phyloP scores from a whole-genome alignment of 2,797 vertebrate species.

The Valencia hispanica region DNA sequence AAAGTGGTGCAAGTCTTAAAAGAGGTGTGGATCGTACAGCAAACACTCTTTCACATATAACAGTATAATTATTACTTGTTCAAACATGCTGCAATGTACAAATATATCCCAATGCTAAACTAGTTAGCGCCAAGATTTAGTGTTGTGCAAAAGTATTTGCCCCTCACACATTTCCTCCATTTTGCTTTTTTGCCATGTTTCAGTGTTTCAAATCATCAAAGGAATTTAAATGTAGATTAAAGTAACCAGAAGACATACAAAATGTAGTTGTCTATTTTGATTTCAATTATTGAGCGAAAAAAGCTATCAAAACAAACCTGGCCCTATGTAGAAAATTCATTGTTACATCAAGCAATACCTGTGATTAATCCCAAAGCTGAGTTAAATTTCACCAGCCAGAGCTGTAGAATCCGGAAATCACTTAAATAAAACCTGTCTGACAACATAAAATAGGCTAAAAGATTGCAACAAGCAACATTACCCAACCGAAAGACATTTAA shows the following conservation, averaged over 20 bases:
- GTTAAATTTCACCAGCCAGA: background rate
- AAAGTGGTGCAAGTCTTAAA: constrained; percentile 1
- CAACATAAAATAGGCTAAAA: background rate
- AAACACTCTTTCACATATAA: background rate
- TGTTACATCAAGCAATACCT: background rate
- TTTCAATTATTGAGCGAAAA: background rate
- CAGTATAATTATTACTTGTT: background rate
- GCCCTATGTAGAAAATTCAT: background rate
- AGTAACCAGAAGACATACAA: background rate
- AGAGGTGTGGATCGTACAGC: background rate
- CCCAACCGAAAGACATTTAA: background rate
- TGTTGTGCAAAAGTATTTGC: background rate
- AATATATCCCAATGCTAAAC: background rate
- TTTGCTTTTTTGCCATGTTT: background rate
- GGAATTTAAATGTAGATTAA: background rate
- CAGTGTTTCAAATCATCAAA: background rate
- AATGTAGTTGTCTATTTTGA: background rate
- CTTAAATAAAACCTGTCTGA: background rate
- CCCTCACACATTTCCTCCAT: background rate
- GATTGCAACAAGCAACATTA: background rate
- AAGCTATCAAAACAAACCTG: background rate
- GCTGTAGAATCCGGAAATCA: background rate
- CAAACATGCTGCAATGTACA: background rate
- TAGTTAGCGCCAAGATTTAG: background rate
- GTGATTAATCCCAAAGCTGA: background rate